Base-by-base conservation (phyloP, 1,140 invertebrate species). In the Saccostrea echinata region DNA sequence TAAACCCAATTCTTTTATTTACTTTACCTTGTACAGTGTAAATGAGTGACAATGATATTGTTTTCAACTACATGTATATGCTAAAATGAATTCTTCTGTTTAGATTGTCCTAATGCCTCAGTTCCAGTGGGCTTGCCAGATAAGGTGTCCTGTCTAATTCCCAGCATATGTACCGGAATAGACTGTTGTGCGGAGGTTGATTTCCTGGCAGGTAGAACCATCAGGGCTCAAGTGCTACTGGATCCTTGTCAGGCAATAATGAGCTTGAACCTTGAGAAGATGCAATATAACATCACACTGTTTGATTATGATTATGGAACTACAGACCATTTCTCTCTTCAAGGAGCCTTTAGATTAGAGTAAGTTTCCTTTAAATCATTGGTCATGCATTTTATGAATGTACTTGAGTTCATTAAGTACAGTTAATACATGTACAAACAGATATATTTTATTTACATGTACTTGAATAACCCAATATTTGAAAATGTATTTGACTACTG, bases 241-340 rank as follows among this genome's bases (percentile, higher is more conserved):
- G 87, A 91, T 30, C 84, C 89, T 21, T 91, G 90, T 86, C 64
- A 88, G 30, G 87, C 84, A 21, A 24, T 83, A 0, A 51, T 91
- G 53, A 90, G 85, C n/a, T 43, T 91, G 12, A 86, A 86, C n/a
- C 86, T 91, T 30, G 90, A 91, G 71, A 88, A 86, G 13, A 76
- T 90, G 71, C 24, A 43, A 3, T 88, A 68, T 12, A 91, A 85
- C n/a, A 61, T 61, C 4, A 87, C 89, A 3, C 81, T 91, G 33
- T 57, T 88, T 16, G 86, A 87, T 24, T 91, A 90, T 68, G 52
- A 51, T 3, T 91, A 85, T 86, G 89, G 87, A 33, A 80, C 52
- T 52, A 55, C 84, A 30, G 27, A 88, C 12, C 61, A 51, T 12
- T 86, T 88, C 53, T 57, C 86, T 11, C 53, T 90, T 21, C 87